Evolutionary conservation across 1,140 invertebrate genomes (phyloP).

Genomic region (Cotesia typhae): DNA sequence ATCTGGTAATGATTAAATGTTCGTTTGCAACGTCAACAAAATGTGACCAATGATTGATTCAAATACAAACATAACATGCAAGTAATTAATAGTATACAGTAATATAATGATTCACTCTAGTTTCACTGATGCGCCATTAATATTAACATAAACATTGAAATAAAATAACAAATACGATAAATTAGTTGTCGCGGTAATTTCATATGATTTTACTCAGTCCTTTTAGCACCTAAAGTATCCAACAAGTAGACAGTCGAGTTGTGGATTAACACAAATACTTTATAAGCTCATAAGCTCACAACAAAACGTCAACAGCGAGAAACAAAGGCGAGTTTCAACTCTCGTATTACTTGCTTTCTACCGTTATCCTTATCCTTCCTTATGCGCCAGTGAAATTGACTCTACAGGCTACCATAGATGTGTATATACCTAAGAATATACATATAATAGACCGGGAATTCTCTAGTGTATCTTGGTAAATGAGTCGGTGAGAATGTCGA

Average conservation of each 20-base stretch:
- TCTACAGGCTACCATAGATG: neutral
- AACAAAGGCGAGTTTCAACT: slow-evolving; percentile 46
- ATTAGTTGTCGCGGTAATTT: neutral
- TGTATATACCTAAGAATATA: neutral
- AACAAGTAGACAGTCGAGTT: slow-evolving; percentile 36
- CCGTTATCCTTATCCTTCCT: slow-evolving; percentile 18
- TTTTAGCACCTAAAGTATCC: slow-evolving; percentile 13
- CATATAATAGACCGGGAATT: slow-evolving; percentile 33
- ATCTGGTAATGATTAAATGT: too few species aligned
- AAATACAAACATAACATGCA: too few species aligned
- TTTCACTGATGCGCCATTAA: too few species aligned
- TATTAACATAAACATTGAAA: too few species aligned
- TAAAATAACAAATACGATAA: neutral
- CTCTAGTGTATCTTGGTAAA: slow-evolving; percentile 20
- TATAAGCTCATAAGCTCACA: slow-evolving; percentile 56
- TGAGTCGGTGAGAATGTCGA: slow-evolving; percentile 6
- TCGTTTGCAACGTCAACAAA: neutral
- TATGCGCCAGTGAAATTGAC: slow-evolving; percentile 25
- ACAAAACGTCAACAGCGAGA: slow-evolving; percentile 48
- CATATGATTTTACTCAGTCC: slow-evolving; percentile 8
- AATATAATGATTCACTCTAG: too few species aligned
- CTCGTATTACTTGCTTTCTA: slow-evolving; percentile 21
- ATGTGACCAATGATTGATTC: neutral
- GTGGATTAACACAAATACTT: slow-evolving; percentile 56
- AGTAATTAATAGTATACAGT: too few species aligned